Evolutionary conservation across 92 coral and sea anemone genomes (phyloP).

Genomic region (Meandrina meandrites): DNA sequence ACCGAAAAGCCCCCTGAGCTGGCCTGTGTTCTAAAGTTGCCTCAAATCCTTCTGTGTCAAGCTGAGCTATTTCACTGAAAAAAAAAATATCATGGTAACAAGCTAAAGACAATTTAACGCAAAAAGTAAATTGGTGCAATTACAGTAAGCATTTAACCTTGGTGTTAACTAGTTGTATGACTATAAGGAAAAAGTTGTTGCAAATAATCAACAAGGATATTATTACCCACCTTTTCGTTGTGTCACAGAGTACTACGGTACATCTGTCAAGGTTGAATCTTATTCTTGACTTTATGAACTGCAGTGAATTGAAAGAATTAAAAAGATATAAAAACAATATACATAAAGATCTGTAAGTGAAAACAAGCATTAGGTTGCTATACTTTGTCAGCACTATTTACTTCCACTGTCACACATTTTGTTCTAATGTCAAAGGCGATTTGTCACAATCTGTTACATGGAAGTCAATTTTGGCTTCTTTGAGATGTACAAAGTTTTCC

Average conservation of each 20-base stretch:
- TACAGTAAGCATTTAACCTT: no score
- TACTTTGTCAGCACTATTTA: neutral
- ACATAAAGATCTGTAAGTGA: no score
- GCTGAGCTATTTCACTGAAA: slow-evolving; percentile 65
- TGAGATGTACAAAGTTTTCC: no score
- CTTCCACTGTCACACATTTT: neutral
- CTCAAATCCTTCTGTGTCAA: slow-evolving; percentile 66
- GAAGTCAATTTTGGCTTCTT: neutral
- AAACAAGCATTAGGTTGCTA: neutral
- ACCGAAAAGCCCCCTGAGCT: slow-evolving; percentile 59
- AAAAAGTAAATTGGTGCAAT: neutral
- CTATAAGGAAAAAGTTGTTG: neutral
- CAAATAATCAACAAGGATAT: neutral
- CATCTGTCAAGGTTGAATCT: slow-evolving; percentile 67
- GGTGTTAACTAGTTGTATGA: neutral
- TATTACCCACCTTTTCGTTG: slow-evolving; percentile 45
- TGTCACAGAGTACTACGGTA: slow-evolving; percentile 50
- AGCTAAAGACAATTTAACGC: neutral
- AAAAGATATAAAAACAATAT: neutral
- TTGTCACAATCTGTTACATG: neutral
- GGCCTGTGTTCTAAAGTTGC: slow-evolving; percentile 72
- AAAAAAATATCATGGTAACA: neutral
- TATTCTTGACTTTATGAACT: slow-evolving; percentile 61
- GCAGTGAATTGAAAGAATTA: neutral
- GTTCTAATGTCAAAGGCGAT: neutral